These are phyloP conservation scores for Linhomoeus sp. DNA, from an alignment of 2,888 invertebrate species.

Conservation along the genomic window DNA sequence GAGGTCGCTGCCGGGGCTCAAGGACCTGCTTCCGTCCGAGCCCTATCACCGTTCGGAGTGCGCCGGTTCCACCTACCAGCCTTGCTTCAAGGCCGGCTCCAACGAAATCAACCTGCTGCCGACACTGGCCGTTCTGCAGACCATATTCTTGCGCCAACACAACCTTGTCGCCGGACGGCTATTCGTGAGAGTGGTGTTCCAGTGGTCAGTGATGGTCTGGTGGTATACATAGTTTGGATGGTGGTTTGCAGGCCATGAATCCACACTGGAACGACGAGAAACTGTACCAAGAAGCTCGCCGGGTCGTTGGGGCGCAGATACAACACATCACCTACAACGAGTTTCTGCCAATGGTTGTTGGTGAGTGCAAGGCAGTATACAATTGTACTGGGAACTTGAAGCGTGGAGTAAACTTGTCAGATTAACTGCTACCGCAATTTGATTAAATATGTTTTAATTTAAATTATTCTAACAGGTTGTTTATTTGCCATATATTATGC, in stretches of 20 bases:
- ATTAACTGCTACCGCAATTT: too few relatives aligned
- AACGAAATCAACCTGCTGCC: slow-evolving; percentile 18
- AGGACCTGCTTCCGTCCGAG: too few relatives aligned
- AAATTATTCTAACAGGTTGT: too few relatives aligned
- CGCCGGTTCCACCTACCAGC: too few relatives aligned
- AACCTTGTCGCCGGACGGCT: slow-evolving; percentile 14
- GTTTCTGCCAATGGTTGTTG: slow-evolving; percentile 55
- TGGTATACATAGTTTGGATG: neutral
- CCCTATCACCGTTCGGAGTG: too few relatives aligned
- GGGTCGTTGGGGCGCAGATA: slow-evolving; percentile 38
- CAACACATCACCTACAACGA: slow-evolving; percentile 28
- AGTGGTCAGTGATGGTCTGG: neutral
- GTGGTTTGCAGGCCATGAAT: slow-evolving; percentile 13
- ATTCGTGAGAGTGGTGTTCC: neutral
- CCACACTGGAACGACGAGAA: slow-evolving; percentile 12
- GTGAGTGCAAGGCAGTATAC: too few relatives aligned
- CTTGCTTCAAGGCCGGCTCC: slow-evolving; percentile 5
- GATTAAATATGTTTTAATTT: too few relatives aligned
- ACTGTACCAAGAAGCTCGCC: slow-evolving; percentile 27
- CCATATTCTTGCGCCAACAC: slow-evolving; percentile 24
- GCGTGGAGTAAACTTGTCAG: too few relatives aligned
- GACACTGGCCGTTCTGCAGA: slow-evolving; percentile 19
- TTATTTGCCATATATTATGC: too few relatives aligned
- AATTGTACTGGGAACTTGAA: too few relatives aligned
- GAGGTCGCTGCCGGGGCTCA: too few relatives aligned